Conservation (phyloP, 2,113 vertebrate species). For the Xiphias gladius region DNA sequence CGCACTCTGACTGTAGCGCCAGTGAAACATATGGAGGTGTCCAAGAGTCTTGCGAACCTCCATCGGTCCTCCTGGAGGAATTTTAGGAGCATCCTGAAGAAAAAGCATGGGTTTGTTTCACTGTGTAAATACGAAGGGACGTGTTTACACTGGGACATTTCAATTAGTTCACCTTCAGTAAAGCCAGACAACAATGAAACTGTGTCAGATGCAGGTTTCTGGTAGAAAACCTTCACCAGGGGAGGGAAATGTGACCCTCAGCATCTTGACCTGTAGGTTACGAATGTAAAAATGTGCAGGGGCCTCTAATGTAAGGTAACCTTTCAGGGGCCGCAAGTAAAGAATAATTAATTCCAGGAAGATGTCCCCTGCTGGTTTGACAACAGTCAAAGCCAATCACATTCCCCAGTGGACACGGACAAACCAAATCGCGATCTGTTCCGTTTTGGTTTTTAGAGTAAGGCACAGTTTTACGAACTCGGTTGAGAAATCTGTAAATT, state of each 20-base stretch:
- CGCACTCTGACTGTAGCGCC: neutral
- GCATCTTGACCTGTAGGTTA: neutral
- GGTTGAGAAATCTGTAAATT: neutral
- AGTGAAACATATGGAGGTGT: neutral
- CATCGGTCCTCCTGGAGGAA: neutral
- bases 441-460: neutral
- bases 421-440: neutral
- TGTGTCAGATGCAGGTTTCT: neutral
- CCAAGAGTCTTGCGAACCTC: neutral
- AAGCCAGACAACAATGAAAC: neutral
- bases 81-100: neutral
- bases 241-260: neutral
- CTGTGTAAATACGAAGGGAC: neutral
- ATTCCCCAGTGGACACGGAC: neutral
- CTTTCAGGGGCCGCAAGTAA: slow-evolving; percentile 1
- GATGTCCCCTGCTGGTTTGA: slow-evolving; percentile 6
- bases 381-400: neutral
- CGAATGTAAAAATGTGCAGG: slow-evolving; percentile 9
- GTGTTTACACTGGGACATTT: neutral
- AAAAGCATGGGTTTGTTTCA: neutral
- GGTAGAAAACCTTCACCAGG: too few relatives aligned
- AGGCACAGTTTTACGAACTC: neutral
- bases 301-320: neutral
- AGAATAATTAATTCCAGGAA: neutral
- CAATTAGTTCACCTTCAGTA: neutral